Evolutionary conservation across 2,888 invertebrate genomes (phyloP), one percentile per base, ranked within the genome.

Genomic region (Sceliomorpha sp.): DNA sequence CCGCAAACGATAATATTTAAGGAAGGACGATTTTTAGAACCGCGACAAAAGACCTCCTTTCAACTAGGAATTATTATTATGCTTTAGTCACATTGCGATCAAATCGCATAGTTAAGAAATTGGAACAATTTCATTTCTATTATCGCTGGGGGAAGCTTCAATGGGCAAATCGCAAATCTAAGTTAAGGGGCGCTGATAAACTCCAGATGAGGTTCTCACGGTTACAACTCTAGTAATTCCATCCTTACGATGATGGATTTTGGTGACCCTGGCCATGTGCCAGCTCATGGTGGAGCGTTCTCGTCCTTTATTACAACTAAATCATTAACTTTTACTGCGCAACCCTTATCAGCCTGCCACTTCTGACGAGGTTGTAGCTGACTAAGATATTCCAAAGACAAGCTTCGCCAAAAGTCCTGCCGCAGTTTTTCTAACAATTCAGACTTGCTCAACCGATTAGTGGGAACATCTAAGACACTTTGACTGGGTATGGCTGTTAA

Each of bases 321-420:
- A 10, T 34, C 32, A 39, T 47, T 42, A 14, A 24, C 26, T 17
- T 32, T 34, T 15, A 56, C 24, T 24, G 24, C 10, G 10, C 34
- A 34, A 9, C 9, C 10, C 12, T 34, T 34, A 9, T 34, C 34
- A 9, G 42, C 12, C n/a, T 32, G 55, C 39, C 50, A 60, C 27
- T 60, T 55, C 5, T 44, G 39, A 39, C 58, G 47, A 10, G 31
- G 17, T 44, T 62, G 56, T 7, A 68, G 37, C n/a, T 62, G 62
- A 9, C 34, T 47, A 13, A 67, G 9, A 42, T 56, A 68, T 24
- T 62, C 56, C 10, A 20, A 37, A 20, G 37, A 37, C 76, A 75
- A 77, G 1, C 74, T 39, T 4, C 59, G 48, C 75, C 77, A 76
- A 26, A 76, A 73, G n/a, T 62, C 15, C 47, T 77, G 75, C 1